phyloP scores from a whole-genome alignment of 2,113 vertebrate genomes.

The Clupea harengus region DNA sequence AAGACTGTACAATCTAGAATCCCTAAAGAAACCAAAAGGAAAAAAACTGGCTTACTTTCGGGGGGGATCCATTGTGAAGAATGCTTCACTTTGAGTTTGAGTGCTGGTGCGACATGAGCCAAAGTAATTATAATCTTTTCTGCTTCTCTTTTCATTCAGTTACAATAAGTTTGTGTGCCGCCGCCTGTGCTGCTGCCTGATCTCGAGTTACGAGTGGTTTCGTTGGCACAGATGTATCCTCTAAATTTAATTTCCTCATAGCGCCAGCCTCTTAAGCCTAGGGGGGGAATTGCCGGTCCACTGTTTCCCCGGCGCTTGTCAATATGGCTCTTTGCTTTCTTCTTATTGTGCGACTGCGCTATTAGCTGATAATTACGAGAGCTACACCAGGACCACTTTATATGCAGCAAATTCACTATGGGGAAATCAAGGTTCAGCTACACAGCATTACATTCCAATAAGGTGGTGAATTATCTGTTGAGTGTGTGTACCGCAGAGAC shows the following conservation, averaged over 20 bases:
- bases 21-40: background rate
- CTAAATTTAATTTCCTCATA: constrained; percentile 48
- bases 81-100: background rate
- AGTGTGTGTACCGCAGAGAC: constrained; percentile 35
- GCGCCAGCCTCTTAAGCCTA: constrained; percentile 44
- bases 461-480: constrained; percentile 44
- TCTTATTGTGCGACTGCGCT: constrained; percentile 39
- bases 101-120: constrained; percentile 12
- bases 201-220: background rate
- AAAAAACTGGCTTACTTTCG: background rate
- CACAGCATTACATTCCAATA: constrained; percentile 46
- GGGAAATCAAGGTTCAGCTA: constrained; percentile 30
- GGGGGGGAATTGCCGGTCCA: constrained; percentile 44
- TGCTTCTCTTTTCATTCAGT: constrained; percentile 18
- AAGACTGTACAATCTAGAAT: background rate
- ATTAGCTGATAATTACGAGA: constrained; percentile 43
- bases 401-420: constrained; percentile 29
- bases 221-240: constrained; percentile 41
- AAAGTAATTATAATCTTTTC: constrained; percentile 32
- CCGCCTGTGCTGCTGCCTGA: background rate
- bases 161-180: constrained; percentile 28
- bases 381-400: constrained; percentile 33
- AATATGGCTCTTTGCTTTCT: constrained; percentile 40
- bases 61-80: background rate
- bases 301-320: constrained; percentile 36